Conservation (phyloP, 2,113 vertebrate species). For the Aplodontia rufa region DNA sequence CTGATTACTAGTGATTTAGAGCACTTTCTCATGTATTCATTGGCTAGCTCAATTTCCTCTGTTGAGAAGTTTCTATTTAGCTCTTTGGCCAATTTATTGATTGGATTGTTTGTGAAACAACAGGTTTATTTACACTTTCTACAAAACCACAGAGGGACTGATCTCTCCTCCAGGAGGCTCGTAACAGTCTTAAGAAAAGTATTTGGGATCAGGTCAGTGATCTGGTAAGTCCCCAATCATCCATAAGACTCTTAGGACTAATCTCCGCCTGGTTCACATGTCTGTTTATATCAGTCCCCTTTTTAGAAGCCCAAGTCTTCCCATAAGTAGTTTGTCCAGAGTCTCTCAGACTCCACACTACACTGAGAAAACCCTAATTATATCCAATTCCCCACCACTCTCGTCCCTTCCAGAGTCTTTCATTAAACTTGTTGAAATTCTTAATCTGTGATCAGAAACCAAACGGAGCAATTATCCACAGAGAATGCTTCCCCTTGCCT, state of each 20-base stretch:
- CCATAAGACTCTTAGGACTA: neutral
- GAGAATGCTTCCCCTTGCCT: neutral
- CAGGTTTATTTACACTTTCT: neutral
- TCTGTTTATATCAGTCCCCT: neutral
- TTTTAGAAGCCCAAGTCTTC: neutral
- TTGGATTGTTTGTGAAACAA: no score
- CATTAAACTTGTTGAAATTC: neutral
- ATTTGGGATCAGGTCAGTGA: neutral
- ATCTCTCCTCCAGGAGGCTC: neutral
- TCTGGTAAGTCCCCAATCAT: neutral
- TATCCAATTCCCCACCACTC: neutral
- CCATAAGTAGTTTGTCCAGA: neutral
- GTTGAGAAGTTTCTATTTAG: no score
- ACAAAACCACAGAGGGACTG: neutral
- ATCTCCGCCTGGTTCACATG: neutral
- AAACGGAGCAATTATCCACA: neutral
- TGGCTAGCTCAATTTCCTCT: no score
- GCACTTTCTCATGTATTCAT: no score
- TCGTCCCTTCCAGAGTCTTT: neutral
- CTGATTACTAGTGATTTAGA: no score
- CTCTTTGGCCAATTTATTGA: no score
- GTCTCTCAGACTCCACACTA: neutral
- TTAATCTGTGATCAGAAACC: neutral
- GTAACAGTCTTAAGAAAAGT: neutral
- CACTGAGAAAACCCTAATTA: neutral